Percentiles rank a stretch among this genome's conserved stretches.
Evolutionary conservation across 2,113 vertebrate species (phyloP).

Genomic region (Etheostoma cragini): DNA sequence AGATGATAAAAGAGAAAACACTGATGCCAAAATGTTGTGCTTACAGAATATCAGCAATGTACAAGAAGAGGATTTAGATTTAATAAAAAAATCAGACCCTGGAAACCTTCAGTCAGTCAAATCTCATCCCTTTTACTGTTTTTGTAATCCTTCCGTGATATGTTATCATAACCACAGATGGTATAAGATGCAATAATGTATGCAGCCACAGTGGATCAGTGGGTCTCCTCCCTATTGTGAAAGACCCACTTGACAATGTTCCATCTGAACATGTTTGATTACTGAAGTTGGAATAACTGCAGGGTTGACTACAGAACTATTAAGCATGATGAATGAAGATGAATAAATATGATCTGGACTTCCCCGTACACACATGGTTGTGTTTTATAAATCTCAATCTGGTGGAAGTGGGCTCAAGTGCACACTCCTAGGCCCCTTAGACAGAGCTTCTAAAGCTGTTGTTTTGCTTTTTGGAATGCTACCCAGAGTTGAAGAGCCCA

Average conservation of each 20-base stretch:
- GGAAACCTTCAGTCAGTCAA: conserved; percentile 3
- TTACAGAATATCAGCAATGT: background rate
- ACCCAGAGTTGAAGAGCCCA: background rate
- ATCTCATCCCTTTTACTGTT: conserved; percentile 47
- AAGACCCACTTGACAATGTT: background rate
- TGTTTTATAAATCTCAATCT: background rate
- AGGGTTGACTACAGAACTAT: background rate
- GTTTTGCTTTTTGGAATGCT: background rate
- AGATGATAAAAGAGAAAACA: conserved; percentile 22
- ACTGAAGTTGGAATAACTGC: background rate
- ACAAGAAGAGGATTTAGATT: conserved; percentile 27
- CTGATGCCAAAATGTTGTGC: background rate
- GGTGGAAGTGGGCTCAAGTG: background rate
- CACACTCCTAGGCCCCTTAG: background rate
- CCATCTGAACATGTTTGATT: background rate
- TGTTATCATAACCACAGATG: conserved; percentile 30
- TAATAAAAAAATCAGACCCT: conserved; percentile 46
- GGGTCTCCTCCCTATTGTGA: background rate
- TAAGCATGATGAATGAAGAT: background rate
- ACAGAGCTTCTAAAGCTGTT: too few relatives aligned
- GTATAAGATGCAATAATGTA: conserved; percentile 15
- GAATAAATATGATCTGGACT: background rate
- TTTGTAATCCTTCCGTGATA: conserved; percentile 27
- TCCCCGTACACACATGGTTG: background rate
- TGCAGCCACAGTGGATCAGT: background rate